Percentiles rank a stretch among this genome's conserved stretches.
phyloP scores from a whole-genome alignment of 2,113 vertebrate species.

The Muscicapa adusta region DNA sequence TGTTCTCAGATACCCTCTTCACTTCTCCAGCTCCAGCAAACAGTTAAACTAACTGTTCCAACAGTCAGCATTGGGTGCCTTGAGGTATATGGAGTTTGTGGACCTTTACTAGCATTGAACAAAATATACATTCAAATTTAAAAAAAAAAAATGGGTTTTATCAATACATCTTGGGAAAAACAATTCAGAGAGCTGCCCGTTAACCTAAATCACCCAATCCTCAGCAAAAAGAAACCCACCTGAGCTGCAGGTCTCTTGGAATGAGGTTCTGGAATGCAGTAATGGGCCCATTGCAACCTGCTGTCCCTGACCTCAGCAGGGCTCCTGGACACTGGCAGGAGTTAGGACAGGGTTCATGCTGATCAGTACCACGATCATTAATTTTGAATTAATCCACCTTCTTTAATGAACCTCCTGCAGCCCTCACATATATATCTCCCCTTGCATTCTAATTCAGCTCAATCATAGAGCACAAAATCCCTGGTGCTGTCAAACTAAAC shows the following conservation, averaged over 20 bases:
- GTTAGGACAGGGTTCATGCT: neutral
- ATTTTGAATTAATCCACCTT: neutral
- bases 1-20: neutral
- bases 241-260: neutral
- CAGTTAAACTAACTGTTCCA: neutral
- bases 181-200: neutral
- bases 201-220: neutral
- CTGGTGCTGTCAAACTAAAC: neutral
- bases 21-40: neutral
- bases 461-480: neutral
- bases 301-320: neutral
- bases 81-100: neutral
- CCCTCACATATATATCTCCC: neutral
- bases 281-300: neutral
- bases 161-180: neutral
- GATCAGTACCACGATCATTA: fast-evolving
- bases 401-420: neutral
- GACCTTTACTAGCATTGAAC: neutral
- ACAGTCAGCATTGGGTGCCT: neutral
- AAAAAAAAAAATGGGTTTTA: neutral
- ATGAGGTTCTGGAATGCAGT: neutral
- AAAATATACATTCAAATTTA: neutral
- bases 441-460: neutral
- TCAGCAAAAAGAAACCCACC: neutral
- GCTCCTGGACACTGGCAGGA: neutral